Percentiles rank a stretch among this genome's conserved stretches.
phyloP scores from a whole-genome alignment of 2,888 invertebrate species.

The Bombylius major region DNA sequence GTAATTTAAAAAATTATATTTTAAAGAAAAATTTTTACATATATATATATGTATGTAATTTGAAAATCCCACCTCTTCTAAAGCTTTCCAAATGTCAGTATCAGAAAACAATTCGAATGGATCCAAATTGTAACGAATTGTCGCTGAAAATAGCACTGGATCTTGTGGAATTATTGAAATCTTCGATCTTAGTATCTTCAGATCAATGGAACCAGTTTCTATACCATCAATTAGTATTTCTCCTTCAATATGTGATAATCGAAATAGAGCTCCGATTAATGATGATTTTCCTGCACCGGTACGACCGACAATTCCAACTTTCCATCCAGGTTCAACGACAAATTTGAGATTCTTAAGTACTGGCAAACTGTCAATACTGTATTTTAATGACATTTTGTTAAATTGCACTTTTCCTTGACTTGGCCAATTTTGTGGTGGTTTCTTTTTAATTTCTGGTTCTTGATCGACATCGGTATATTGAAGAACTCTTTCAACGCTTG shows the following conservation, averaged over 20 bases:
- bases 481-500: slow-evolving; percentile 58
- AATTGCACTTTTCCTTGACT: slow-evolving; percentile 45
- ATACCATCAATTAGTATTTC: slow-evolving; percentile 59
- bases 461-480: slow-evolving; percentile 56
- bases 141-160: slow-evolving; percentile 45
- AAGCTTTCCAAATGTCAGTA: slow-evolving; percentile 29
- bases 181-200: slow-evolving; percentile 39
- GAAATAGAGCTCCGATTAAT: slow-evolving; percentile 63
- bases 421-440: slow-evolving; percentile 56
- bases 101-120: slow-evolving; percentile 39
- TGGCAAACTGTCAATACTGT: slow-evolving; percentile 44
- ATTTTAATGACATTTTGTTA: slow-evolving; percentile 45
- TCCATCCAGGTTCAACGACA: slow-evolving; percentile 47
- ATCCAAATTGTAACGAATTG: slow-evolving; percentile 50
- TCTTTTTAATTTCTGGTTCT: slow-evolving; percentile 37
- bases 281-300: slow-evolving; percentile 79
- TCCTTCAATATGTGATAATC: slow-evolving; percentile 59
- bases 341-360: slow-evolving; percentile 63
- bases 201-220: slow-evolving; percentile 40
- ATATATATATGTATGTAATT: no score
- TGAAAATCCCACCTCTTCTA: slow-evolving; percentile 24
- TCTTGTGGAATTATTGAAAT: slow-evolving; percentile 47
- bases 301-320: slow-evolving; percentile 71
- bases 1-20: neutral
- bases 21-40: no score